Percentiles rank a stretch among this genome's conserved stretches.
Evolutionary conservation across 2,888 invertebrate species (phyloP).

Genomic region (Habroteleia sp.): DNA sequence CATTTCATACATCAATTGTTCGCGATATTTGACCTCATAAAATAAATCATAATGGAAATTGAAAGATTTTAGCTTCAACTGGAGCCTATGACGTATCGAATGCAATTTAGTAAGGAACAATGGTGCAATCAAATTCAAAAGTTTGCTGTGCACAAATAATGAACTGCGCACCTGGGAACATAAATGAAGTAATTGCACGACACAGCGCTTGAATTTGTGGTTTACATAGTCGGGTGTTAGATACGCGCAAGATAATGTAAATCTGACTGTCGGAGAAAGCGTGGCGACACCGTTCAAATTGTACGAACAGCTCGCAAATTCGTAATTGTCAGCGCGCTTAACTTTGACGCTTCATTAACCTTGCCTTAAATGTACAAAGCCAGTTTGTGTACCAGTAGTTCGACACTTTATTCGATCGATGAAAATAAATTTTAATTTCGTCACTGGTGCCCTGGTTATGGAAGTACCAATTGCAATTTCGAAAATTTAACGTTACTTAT

Average conservation of each 20-base stretch:
- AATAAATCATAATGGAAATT: too few relatives aligned
- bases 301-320: constrained; percentile 41
- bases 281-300: constrained; percentile 49
- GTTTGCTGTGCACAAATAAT: constrained; percentile 36
- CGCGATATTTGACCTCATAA: too few relatives aligned
- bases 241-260: constrained; percentile 57
- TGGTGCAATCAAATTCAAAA: constrained; percentile 23
- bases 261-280: constrained; percentile 52
- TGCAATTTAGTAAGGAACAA: constrained; percentile 11
- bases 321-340: constrained; percentile 49
- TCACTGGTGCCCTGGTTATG: too few relatives aligned
- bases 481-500: too few relatives aligned
- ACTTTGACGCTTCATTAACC: constrained; percentile 60
- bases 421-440: constrained; percentile 11
- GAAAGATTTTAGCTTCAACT: too few relatives aligned
- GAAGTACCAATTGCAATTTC: too few relatives aligned
- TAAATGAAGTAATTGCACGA: constrained; percentile 38
- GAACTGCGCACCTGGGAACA: constrained; percentile 23
- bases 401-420: constrained; percentile 30
- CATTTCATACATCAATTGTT: too few relatives aligned
- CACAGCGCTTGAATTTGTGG: constrained; percentile 38
- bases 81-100: too few relatives aligned
- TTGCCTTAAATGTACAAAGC: constrained; percentile 50
- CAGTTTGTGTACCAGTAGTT: constrained; percentile 1
- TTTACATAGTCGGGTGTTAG: constrained; percentile 41